Base-by-base conservation (phyloP, 2,888 invertebrate species). In the Bruchidius siliquastri region DNA sequence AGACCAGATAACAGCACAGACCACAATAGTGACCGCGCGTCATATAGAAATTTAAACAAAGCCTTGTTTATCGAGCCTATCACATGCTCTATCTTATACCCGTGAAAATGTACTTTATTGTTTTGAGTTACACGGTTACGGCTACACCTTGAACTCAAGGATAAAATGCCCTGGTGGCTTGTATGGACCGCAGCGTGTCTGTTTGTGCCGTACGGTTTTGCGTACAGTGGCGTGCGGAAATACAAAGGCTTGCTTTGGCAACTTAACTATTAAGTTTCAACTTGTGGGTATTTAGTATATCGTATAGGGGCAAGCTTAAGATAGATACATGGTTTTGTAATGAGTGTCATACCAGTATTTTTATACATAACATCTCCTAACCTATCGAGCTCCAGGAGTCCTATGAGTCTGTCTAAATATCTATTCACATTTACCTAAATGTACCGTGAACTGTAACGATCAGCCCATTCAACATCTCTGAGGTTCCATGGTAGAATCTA, bases 1-100 rank as follows among this genome's bases (percentile, higher is more conserved):
- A 49, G 49, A 49, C 6, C 49, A 49, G 49, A 49, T 49, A 49
- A 49, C 49, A 32, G 30, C 66, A n/a, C 70, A 74, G 73, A 69
- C 71, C 32, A 49, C 22, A 67, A 71, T 73, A 75, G 71, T 74
- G 73, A 49, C 71, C 69, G 72, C 71, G 70, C 69, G 71, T 74
- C 75, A 72, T 72, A 69, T 72, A 75, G 71, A 74, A 49, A 74
- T 73, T 72, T 73, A 68, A 74, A 76, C 74, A 76, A 76, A 74
- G 71, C 70, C 70, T 70, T 68, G 71, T 73, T 76, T 70, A 74
- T 73, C 72, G 72, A 74, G 70, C 72, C 71, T 72, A 72, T 70
- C 66, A 22, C 67, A 68, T 71, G 66, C 68, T 72, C 70, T 74
- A 20, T 32, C 70, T 71, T 72, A 70, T 71, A 74, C 67, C 72